Conservation (phyloP, 2,888 invertebrate species). For the Synanthedon myopaeformis region DNA sequence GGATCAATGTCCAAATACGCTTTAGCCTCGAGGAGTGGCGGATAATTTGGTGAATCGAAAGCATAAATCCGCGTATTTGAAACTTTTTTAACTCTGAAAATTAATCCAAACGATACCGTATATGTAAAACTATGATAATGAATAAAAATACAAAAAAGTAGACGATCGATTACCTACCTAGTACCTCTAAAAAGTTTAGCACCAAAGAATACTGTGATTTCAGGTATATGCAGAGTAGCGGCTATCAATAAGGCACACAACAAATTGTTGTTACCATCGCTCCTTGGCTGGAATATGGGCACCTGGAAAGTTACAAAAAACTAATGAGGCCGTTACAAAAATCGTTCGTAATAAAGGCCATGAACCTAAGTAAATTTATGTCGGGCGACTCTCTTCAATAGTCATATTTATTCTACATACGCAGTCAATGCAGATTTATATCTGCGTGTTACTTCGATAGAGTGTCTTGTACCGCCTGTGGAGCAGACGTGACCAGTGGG, state of each 20-base stretch:
- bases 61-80: slow-evolving; percentile 83
- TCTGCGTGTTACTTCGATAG: too few species aligned
- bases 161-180: slow-evolving; percentile 24
- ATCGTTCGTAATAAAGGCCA: too few species aligned
- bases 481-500: too few species aligned
- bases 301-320: slow-evolving; percentile 65
- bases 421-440: too few species aligned
- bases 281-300: slow-evolving; percentile 93
- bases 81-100: slow-evolving; percentile 78
- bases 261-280: slow-evolving; percentile 94
- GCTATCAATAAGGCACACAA: slow-evolving; percentile 90
- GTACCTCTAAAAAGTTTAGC: slow-evolving; percentile 91
- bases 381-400: too few species aligned
- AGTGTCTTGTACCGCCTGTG: too few species aligned
- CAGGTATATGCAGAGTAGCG: slow-evolving; percentile 89
- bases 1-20: slow-evolving; percentile 80
- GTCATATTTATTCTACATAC: too few species aligned
- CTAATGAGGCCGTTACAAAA: too few species aligned
- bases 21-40: slow-evolving; percentile 77
- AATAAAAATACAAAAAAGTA: too few species aligned
- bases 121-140: too few species aligned
- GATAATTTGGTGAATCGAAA: slow-evolving; percentile 88
- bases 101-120: too few species aligned
- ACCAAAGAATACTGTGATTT: slow-evolving; percentile 94
- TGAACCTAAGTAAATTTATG: too few species aligned